Base-by-base conservation (phyloP, 2,888 invertebrate genomes). In the Polia nebulosa region DNA sequence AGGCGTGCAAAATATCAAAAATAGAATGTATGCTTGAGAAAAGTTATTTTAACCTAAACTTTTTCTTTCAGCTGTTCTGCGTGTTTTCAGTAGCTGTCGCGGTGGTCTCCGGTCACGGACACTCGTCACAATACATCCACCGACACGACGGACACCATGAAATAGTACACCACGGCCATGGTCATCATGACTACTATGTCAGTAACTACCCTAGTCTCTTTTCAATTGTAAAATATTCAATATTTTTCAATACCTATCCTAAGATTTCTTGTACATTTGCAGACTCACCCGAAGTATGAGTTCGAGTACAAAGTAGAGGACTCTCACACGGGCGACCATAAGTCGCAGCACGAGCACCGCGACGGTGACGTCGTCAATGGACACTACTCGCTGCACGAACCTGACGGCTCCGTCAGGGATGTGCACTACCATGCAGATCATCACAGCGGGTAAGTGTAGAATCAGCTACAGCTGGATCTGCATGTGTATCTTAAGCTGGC, bases 251-350 rank as follows among this genome's bases (percentile, higher is more conserved):
- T 41, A 41, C 17, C 29, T 11, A 29, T 32, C 3, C n/a, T 27
- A 17, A 27, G 2, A 2, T 47, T 36, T 51, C 4, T n/a, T n/a
- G n/a, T n/a, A n/a, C n/a, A 13, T 47, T 57, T 29, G 27, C 78
- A 91, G 90, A 86, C 94, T 27, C 91, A 95, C 85, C 96, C 96
- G 39, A 94, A 94, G 81, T 96, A 96, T 88, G 92, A 95, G 68
- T 96, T 94, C 87, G 91, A 93, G 66, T 96, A 96, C 85, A 95
- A 96, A 34, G 96, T 95, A 17, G 90, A 95, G 71, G 96, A 96
- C 77, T 91, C 91, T 13, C 95, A 96, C 85, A 96, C 96, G 34
- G 95, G 96, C 15, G 96, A 96, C 86, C 89, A 93, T 83, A 96
- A 96, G 87, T 89, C 91, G 39, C 95, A 95, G 85, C 94, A 95